Conservation (phyloP, 2,888 invertebrate species). For the Pseudeuparius sepicola region DNA sequence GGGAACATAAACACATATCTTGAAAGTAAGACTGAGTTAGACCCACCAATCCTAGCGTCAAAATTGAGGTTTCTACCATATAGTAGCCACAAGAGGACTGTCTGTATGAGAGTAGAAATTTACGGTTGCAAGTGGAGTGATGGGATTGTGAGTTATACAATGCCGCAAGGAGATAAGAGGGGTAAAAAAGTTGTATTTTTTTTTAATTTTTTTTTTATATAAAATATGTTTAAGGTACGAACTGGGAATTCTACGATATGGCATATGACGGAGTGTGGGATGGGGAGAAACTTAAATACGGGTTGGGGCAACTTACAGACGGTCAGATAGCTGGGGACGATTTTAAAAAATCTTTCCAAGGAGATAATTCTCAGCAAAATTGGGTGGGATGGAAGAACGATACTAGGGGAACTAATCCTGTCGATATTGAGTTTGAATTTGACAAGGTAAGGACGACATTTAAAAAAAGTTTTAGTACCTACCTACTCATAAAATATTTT, state of each 20-base stretch:
- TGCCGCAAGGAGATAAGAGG: constrained; percentile 78
- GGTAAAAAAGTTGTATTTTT: constrained; percentile 5
- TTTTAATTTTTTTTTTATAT: background rate
- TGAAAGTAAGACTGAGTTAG: constrained; percentile 62
- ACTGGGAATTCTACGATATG: constrained; percentile 72
- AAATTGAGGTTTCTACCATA: constrained; percentile 77
- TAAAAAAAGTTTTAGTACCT: too few species aligned
- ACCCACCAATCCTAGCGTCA: constrained; percentile 77
- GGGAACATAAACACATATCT: constrained; percentile 82
- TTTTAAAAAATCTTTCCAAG: constrained; percentile 56
- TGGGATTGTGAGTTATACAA: constrained; percentile 74
- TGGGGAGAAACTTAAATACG: constrained; percentile 61
- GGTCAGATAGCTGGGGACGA: constrained; percentile 69
- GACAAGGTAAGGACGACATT: too few species aligned
- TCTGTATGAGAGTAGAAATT: constrained; percentile 84
- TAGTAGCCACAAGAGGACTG: constrained; percentile 71
- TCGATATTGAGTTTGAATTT: constrained; percentile 70
- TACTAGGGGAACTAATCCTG: constrained; percentile 50
- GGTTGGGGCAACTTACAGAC: constrained; percentile 78
- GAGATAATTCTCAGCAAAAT: constrained; percentile 55
- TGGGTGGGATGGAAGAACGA: constrained; percentile 91
- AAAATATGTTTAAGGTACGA: constrained; percentile 43
- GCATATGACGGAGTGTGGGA: constrained; percentile 81
- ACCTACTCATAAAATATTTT: too few species aligned
- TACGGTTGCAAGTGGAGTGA: constrained; percentile 83